These are phyloP conservation scores for Trypoxylon attenuatum DNA, from an alignment of 2,888 invertebrate species.

Conservation along the genomic window DNA sequence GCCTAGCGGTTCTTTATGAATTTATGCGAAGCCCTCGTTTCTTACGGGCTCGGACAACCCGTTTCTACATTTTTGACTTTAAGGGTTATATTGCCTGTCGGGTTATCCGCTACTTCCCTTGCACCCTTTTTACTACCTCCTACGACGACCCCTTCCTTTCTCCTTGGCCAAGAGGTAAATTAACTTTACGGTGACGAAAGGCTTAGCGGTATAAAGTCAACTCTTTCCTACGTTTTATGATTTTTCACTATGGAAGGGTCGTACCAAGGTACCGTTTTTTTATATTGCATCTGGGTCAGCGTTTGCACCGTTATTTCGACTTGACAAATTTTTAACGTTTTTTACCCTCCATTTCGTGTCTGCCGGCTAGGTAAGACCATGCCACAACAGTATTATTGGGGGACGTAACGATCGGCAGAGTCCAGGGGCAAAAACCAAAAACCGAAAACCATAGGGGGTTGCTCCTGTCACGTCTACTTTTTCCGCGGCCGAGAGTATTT, in stretches of 20 bases:
- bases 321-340: constrained; percentile 44
- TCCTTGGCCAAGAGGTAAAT: constrained; percentile 48
- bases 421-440: neutral
- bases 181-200: constrained; percentile 69
- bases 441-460: too few relatives aligned
- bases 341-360: constrained; percentile 4
- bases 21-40: constrained; percentile 57
- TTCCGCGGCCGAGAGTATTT: too few relatives aligned
- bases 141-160: constrained; percentile 26
- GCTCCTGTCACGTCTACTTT: too few relatives aligned
- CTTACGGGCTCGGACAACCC: constrained; percentile 36
- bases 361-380: constrained; percentile 21
- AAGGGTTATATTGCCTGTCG: constrained; percentile 52
- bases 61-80: constrained; percentile 46
- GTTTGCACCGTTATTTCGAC: constrained; percentile 37
- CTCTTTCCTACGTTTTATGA: constrained; percentile 58
- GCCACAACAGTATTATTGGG: too few relatives aligned
- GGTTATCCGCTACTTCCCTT: constrained; percentile 12
- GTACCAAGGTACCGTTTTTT: constrained; percentile 31
- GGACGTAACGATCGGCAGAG: neutral
- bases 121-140: constrained; percentile 43
- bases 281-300: constrained; percentile 41
- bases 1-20: constrained; percentile 68
- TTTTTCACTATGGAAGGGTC: constrained; percentile 28
- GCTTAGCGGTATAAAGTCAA: constrained; percentile 70